A percentile compares a stretch with the other conserved stretches of the same genome.
These are phyloP conservation scores for Staurois parvus DNA, from an alignment of 2,797 vertebrate species.

Conservation along the genomic window DNA sequence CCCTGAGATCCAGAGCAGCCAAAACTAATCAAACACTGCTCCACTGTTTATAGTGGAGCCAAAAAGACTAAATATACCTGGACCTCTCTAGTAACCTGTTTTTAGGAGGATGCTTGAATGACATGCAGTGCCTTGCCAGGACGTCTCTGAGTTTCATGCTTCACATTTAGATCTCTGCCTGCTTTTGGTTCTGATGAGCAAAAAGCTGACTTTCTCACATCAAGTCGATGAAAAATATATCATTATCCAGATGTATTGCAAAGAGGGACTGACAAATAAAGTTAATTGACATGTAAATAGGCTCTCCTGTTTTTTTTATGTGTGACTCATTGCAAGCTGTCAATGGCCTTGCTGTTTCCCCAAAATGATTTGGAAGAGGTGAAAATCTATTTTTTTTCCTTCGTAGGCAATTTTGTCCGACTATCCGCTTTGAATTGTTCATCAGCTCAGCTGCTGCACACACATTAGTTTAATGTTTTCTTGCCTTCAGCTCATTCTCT, in stretches of 20 bases:
- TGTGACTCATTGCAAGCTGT: neutral
- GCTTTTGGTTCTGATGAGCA: neutral
- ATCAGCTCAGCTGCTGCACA: conserved; percentile 46
- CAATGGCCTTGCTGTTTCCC: conserved; percentile 23
- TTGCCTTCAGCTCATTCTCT: conserved; percentile 38
- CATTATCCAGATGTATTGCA: conserved; percentile 32
- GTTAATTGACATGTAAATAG: conserved; percentile 47
- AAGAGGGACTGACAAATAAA: conserved; percentile 8
- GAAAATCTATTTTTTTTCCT: neutral
- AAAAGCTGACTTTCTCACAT: neutral
- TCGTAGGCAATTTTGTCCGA: conserved; percentile 39
- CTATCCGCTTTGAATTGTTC: conserved; percentile 51
- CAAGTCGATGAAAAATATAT: conserved; percentile 13
- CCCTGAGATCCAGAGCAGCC: no score
- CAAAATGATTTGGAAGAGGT: conserved; percentile 9
- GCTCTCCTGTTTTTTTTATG: conserved; percentile 2
- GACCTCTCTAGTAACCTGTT: no score
- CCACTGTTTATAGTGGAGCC: no score
- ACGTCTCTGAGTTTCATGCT: no score
- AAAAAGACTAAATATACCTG: no score
- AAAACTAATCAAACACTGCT: no score
- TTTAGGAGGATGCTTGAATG: no score
- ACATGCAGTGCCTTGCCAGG: no score
- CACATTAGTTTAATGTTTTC: conserved; percentile 47
- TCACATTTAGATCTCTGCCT: no score